Evolutionary conservation across 1,140 invertebrate genomes (phyloP).

Genomic region (Drosophila simulans): DNA sequence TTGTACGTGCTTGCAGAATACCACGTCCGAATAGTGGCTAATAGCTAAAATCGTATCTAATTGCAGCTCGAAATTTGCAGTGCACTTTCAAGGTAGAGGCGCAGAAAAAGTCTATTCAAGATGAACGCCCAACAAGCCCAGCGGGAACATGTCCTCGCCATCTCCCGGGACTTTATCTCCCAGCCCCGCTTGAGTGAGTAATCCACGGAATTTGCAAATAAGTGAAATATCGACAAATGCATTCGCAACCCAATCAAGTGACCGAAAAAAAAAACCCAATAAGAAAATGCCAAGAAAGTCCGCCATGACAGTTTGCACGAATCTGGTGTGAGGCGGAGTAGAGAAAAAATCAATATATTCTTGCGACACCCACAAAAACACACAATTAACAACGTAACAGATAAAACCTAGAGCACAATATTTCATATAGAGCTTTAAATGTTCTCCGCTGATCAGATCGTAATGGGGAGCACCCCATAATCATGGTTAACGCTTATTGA

Average conservation of each 20-base stretch:
- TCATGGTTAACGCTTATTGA: conserved; percentile 43
- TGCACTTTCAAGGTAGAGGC: conserved; percentile 74
- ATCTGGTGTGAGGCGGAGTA: conserved; percentile 58
- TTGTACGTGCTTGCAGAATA: conserved; percentile 54
- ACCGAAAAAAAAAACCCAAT: conserved; percentile 10
- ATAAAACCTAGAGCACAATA: not conserved
- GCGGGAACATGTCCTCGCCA: conserved; percentile 94
- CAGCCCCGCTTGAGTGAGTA: conserved; percentile 98
- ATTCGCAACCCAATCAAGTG: conserved; percentile 7
- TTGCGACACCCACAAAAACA: conserved; percentile 25
- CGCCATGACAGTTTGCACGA: conserved; percentile 77
- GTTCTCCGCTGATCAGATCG: not conserved
- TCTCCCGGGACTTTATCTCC: conserved; percentile 98
- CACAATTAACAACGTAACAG: not conserved
- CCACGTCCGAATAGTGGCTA: too few relatives aligned
- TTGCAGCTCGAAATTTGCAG: conserved; percentile 80
- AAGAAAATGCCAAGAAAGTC: conserved; percentile 70
- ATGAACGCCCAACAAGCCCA: conserved; percentile 86
- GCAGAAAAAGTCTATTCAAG: conserved; percentile 62
- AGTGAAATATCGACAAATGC: conserved; percentile 22
- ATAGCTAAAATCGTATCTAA: not conserved
- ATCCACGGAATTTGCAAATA: not conserved
- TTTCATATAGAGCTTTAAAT: not conserved
- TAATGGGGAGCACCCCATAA: not conserved
- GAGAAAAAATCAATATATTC: conserved; percentile 73